phyloP scores from a whole-genome alignment of 2,113 vertebrate genomes.

The Corvus cornix region DNA sequence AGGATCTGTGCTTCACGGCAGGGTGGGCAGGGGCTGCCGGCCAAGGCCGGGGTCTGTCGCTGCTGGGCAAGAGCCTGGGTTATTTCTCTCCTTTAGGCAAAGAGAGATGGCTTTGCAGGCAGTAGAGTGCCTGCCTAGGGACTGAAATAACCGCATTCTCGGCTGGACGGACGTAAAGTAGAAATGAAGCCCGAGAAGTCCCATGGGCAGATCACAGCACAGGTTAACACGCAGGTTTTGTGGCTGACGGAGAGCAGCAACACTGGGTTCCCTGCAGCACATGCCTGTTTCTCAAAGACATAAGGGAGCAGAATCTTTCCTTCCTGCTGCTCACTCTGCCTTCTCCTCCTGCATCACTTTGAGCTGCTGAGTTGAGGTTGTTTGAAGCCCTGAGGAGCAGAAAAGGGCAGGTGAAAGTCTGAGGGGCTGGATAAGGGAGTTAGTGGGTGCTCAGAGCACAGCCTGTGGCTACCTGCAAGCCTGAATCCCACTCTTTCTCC shows the following conservation, averaged over 20 bases:
- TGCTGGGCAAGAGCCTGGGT: not conserved
- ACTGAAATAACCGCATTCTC: not conserved
- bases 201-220: not conserved
- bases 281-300: not conserved
- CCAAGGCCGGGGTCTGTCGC: not conserved
- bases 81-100: not conserved
- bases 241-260: not conserved
- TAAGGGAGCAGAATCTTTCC: not conserved
- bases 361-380: not conserved
- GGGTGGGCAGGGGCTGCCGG: not conserved
- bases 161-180: not conserved
- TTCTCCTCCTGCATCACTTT: not conserved
- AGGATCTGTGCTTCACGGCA: not conserved
- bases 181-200: not conserved
- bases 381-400: not conserved
- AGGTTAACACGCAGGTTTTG: not conserved
- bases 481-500: not conserved
- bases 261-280: fast-evolving
- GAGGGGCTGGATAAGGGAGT: not conserved
- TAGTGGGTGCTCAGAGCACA: fast-evolving
- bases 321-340: not conserved
- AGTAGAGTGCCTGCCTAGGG: not conserved
- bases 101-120: not conserved
- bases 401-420: not conserved
- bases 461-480: fast-evolving